Evolutionary conservation across 1,140 invertebrate species (phyloP), one percentile per base, ranked within the genome.

Genomic region (Drosophila sucinea): DNA sequence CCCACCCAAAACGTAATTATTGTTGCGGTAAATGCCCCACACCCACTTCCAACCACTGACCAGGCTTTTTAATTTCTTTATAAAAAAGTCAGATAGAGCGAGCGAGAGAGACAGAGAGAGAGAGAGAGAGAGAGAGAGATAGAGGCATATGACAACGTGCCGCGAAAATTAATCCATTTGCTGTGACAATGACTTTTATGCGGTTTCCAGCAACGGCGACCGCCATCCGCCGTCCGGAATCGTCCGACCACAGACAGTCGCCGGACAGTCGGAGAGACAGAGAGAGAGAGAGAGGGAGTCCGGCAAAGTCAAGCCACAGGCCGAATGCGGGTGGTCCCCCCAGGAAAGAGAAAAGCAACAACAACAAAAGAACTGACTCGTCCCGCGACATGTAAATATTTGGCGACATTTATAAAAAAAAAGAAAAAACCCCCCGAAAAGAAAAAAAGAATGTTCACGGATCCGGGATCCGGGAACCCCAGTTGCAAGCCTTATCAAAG

Each of bases 151-250:
- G 84, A 80, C 84, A 89, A 82, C 74, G 77, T 89, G 84, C 85
- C 85, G 80, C 77, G 85, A 90, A 89, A 89, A 89, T 89, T 89
- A 89, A 89, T 89, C 85, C 84, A 89, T 89, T 89, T 89, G 85
- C 81, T 89, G 84, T 89, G 84, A 89, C 84, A 90, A 89, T 89
- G 84, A 89, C 80, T 89, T 87, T 89, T 89, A 89, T 89, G 85
- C 84, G 84, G 84, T 89, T 89, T 84, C 73, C 84, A 89, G 69
- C 76, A 82, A 79, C 71, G 75, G 44, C 23, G 44, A 51, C 83
- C 55, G 66, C 66, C 54, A 58, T 47, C 56, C 79, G 47, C 65
- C 62, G 60, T 81, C 69, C 74, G 71, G 62, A 66, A 75, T 78
- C 60, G 65, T 32, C 77, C 75, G 69, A 73, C 65, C 66, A 66